These are phyloP conservation scores for Myripristis jacobus DNA, from an alignment of 2,797 vertebrate genomes.

Conservation along the genomic window DNA sequence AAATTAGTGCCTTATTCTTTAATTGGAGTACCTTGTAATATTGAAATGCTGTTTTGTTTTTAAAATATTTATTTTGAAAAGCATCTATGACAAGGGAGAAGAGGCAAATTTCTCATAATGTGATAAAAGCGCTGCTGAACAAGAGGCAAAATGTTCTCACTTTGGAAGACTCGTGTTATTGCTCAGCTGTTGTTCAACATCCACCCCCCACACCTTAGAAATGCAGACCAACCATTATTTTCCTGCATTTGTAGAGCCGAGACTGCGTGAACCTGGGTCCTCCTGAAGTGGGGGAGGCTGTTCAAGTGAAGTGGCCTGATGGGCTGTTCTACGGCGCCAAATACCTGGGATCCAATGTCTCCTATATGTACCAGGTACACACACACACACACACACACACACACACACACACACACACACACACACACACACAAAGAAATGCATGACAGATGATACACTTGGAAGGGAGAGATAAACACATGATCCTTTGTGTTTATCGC, in stretches of 20 bases:
- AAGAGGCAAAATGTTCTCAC: background rate
- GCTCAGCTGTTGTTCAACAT: background rate
- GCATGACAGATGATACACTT: background rate
- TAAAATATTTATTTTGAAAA: no score
- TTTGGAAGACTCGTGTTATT: background rate
- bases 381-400: constrained; percentile 5
- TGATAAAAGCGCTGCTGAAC: no score
- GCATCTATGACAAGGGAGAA: no score
- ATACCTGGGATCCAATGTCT: constrained; percentile 91
- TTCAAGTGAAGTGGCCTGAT: constrained; percentile 98
- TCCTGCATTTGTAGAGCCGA: constrained; percentile 86
- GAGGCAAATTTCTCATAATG: no score
- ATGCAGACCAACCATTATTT: constrained; percentile 21
- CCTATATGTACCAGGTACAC: constrained; percentile 94
- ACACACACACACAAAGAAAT: background rate
- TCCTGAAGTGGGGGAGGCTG: constrained; percentile 91
- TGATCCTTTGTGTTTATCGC: constrained; percentile 17
- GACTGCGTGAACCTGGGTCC: constrained; percentile 92
- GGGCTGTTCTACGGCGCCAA: constrained; percentile 95
- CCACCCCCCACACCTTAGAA: no score
- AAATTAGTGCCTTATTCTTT: no score
- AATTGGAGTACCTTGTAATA: no score
- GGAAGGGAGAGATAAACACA: background rate
- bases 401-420: constrained; percentile 1
- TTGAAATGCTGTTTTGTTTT: no score